Evolutionary conservation across 2,797 vertebrate species (phyloP), one percentile per base, ranked within the genome.

Genomic region (Decapterus maruadsi): DNA sequence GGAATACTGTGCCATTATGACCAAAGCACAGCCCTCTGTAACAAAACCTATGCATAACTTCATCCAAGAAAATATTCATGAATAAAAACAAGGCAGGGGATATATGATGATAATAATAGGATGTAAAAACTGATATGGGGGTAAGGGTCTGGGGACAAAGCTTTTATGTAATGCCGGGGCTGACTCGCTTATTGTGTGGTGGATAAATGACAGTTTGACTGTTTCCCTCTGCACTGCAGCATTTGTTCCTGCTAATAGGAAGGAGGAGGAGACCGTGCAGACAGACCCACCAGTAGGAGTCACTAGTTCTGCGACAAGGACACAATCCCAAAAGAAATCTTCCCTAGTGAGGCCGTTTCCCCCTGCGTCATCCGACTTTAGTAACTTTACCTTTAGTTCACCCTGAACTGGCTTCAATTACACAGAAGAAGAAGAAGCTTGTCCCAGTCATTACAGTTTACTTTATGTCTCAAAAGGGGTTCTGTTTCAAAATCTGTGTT

Each of bases 1-100:
- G 80, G 64, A 86, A 68, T 78, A 81, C 64, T 81, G 74, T 72
- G 58, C 80, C 64, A 67, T 89, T 89, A 89, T 45, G 63, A 82
- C 72, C 86, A 61, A 80, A 38, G 31, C 56, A 31, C 51, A 59
- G 55, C 64, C 6, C 45, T 57, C 17, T 72, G 29, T 65, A 60
- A 59, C 51, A 78, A 58, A 78, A 75, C 42, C 11, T 83, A 89
- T 91, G 66, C 56, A 68, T 71, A 53, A 50, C 75, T 71, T 76
- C 62, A 82, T 68, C 64, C 45, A 57, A 63, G 74, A 68, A 86
- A 81, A 76, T 82, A 80, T 72, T 85, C 72, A 80, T 70, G 71
- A 81, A 75, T 75, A 66, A 63, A 63, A 76, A 83, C n/a, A 59
- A 36, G 3, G 42, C n/a, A 63, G 26, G 10, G 42, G 68, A 57